Percentiles rank a stretch among this genome's conserved stretches.
phyloP scores from a whole-genome alignment of 2,888 invertebrate species.

The Mactromeris polynyma region DNA sequence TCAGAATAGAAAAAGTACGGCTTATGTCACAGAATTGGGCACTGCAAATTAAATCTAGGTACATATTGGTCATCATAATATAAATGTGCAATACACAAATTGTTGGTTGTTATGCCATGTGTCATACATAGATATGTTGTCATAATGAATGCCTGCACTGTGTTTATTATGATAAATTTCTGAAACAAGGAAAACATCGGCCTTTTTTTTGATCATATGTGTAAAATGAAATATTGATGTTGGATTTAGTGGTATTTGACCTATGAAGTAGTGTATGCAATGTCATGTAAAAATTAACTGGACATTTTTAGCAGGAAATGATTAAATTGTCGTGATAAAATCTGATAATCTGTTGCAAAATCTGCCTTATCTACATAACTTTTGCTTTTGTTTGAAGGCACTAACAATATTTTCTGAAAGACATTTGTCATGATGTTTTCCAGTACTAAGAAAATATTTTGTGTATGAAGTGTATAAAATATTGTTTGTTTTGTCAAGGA shows the following conservation, averaged over 20 bases:
- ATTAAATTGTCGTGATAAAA: too few relatives aligned
- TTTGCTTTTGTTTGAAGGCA: neutral
- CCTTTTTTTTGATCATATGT: too few relatives aligned
- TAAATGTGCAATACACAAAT: slow-evolving; percentile 3
- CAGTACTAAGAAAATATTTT: neutral
- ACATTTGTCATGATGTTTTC: neutral
- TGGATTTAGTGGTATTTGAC: too few relatives aligned
- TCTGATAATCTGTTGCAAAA: too few relatives aligned
- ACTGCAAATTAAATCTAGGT: neutral
- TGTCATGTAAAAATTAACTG: too few relatives aligned
- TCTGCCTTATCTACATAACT: too few relatives aligned
- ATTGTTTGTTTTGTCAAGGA: neutral
- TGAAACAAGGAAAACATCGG: too few relatives aligned
- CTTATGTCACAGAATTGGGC: neutral
- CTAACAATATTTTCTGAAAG: neutral
- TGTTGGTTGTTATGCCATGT: neutral
- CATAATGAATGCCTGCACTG: neutral
- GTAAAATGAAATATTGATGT: too few relatives aligned
- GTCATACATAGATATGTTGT: neutral
- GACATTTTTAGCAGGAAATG: too few relatives aligned
- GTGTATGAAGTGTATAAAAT: neutral
- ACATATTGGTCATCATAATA: neutral
- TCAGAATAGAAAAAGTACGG: neutral
- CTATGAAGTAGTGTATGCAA: too few relatives aligned
- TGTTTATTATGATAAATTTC: too few relatives aligned